These are phyloP conservation scores for Vollenhovia emeryi DNA, from an alignment of 1,140 invertebrate genomes.

Conservation along the genomic window DNA sequence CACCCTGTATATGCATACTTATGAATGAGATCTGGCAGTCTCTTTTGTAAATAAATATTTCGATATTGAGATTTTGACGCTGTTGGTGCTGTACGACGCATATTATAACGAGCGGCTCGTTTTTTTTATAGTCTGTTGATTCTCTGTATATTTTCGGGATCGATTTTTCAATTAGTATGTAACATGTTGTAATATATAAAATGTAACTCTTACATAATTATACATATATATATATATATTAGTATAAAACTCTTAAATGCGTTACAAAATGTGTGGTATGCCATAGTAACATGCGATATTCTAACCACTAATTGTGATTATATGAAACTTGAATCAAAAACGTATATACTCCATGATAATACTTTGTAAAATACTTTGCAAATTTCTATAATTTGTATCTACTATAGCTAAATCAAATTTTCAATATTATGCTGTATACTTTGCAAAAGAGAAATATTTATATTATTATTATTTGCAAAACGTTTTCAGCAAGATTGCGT, in stretches of 20 bases:
- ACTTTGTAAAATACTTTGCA: conserved; percentile 13
- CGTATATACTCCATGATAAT: neutral
- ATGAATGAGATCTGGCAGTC: neutral
- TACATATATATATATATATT: conserved; percentile 47
- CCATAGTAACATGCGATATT: conserved; percentile 23
- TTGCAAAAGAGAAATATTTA: neutral
- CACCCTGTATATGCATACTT: neutral
- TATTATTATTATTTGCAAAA: neutral
- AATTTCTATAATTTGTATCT: conserved; percentile 35
- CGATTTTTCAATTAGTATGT: conserved; percentile 52
- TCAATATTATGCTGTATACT: neutral
- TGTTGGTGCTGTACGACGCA: neutral
- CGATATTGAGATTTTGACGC: neutral
- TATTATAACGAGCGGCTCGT: conserved; percentile 27
- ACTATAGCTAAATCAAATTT: conserved; percentile 23
- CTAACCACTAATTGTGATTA: conserved; percentile 20
- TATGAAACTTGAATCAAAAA: conserved; percentile 36
- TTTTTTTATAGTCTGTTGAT: conserved; percentile 48
- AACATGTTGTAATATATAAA: conserved; percentile 48
- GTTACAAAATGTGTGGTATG: conserved; percentile 1
- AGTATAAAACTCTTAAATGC: conserved; percentile 19
- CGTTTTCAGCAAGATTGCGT: neutral
- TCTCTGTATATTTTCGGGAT: conserved; percentile 67
- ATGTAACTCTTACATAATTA: conserved; percentile 19
- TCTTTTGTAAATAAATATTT: conserved; percentile 68